Evolutionary conservation across 2,113 vertebrate genomes (phyloP), one percentile per base, ranked within the genome.

Genomic region (Orcinus orca): DNA sequence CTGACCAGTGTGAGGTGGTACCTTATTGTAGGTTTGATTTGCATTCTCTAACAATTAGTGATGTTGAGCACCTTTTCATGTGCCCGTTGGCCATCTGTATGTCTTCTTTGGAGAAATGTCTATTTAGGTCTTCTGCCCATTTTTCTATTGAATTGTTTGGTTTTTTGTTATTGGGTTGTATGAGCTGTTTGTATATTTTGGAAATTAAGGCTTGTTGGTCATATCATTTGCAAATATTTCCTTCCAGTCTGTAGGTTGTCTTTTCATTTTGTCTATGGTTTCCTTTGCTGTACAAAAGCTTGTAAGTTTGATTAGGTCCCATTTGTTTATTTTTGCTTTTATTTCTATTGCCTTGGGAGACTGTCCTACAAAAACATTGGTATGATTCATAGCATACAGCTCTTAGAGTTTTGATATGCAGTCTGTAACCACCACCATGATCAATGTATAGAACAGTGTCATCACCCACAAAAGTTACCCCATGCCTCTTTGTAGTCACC

Each of bases 401-500:
- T 67, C 36, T 21, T 36, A 29, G 83, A 44, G 12, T 36, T 65
- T 31, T 65, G 36, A 55, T 14, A 31, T 20, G 29, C 36, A 47
- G 38, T 88, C 33, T 7, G 21, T 47, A 77, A 36, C 23, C 38
- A 60, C 33, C 18, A 68, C 25, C 50, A 29, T 5, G 18, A n/a
- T 60, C 74, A 60, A 3, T 60, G 20, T 31, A 26, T 3, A 55
- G 25, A 31, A 38, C 3, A 58, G 47, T 0, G 23, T 15, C 31
- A 63, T 31, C 10, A 4, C 2, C 15, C 8, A 13, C 14, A 36
- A 26, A 44, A 33, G 8, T 0, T 77, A 5, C 11, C 55, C 44
- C 10, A 1, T 3, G 23, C 5, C 25, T n/a, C 65, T 68, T 20
- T 2, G n/a, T 9, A 36, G 74, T 65, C 20, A 11, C 0, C 29